These are phyloP conservation scores for Liopterus haemorrhoidalis DNA, from an alignment of 2,888 invertebrate genomes.

Conservation along the genomic window DNA sequence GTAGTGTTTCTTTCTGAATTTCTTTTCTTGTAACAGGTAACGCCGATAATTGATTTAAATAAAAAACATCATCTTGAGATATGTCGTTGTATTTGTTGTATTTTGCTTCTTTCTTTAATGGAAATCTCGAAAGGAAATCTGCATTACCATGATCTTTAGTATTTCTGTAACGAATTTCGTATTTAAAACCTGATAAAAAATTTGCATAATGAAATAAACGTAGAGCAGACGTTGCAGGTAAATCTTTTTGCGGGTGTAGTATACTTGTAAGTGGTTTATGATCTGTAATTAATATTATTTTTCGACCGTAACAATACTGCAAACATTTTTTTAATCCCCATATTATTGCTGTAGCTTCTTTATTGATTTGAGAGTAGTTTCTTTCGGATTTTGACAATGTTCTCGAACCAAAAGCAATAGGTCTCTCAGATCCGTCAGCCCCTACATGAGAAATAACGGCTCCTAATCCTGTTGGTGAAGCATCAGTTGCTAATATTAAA, in stretches of 20 bases:
- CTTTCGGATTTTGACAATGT: conserved; percentile 36
- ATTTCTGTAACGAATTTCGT: conserved; percentile 27
- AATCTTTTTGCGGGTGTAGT: conserved; percentile 35
- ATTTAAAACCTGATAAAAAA: conserved; percentile 32
- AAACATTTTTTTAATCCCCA: conserved; percentile 39
- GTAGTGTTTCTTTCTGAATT: conserved; percentile 8
- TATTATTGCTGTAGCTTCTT: conserved; percentile 39
- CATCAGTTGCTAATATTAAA: conserved; percentile 36
- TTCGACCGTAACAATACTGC: conserved; percentile 39
- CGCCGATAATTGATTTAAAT: conserved; percentile 24
- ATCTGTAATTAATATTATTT: conserved; percentile 39
- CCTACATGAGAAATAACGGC: conserved; percentile 35
- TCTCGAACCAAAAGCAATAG: conserved; percentile 39
- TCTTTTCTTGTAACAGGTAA: conserved; percentile 25
- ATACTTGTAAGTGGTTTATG: conserved; percentile 38
- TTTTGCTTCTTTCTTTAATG: too few species aligned
- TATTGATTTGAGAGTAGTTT: conserved; percentile 40
- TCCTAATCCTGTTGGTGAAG: conserved; percentile 36
- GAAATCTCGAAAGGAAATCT: conserved; percentile 19
- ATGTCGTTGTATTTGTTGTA: background rate
- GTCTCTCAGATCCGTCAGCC: conserved; percentile 35
- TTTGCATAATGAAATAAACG: conserved; percentile 31
- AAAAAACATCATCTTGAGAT: conserved; percentile 12
- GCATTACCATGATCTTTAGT: conserved; percentile 24
- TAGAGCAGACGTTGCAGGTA: conserved; percentile 28